Evolutionary conservation across 37 sponge, comb jelly and placozoan species (phyloP).

Genomic region (Halichondria panicea): DNA sequence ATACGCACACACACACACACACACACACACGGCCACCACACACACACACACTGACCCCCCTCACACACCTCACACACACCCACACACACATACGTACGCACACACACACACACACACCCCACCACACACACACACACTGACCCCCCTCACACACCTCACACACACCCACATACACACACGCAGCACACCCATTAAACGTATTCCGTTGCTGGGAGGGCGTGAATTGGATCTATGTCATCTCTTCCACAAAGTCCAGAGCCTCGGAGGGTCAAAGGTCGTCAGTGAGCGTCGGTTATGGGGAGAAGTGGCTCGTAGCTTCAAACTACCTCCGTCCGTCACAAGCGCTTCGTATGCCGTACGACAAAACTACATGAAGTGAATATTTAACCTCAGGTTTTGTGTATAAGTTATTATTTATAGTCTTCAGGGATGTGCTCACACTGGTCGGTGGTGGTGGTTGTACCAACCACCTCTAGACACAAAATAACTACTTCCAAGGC

Average conservation of each 20-base stretch:
- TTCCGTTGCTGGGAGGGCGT: constrained; percentile 62
- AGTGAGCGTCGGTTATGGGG: constrained; percentile 47
- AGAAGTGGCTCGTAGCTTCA: constrained; percentile 63
- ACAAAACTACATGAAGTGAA: constrained; percentile 66
- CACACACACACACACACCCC: constrained; percentile 5
- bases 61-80: too few relatives aligned
- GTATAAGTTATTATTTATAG: neutral
- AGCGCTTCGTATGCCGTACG: constrained; percentile 64
- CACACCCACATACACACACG: constrained; percentile 8
- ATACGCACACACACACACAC: too few relatives aligned
- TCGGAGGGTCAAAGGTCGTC: constrained; percentile 57
- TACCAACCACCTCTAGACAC: too few relatives aligned
- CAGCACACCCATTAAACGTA: constrained; percentile 46
- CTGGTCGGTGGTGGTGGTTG: too few relatives aligned
- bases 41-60: too few relatives aligned
- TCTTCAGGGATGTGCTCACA: too few relatives aligned
- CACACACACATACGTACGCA: constrained; percentile 7
- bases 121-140: too few relatives aligned
- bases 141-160: too few relatives aligned
- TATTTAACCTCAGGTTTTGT: neutral
- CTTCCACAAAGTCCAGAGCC: constrained; percentile 44
- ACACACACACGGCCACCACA: too few relatives aligned
- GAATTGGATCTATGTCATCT: constrained; percentile 67
- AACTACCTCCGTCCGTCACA: constrained; percentile 51
- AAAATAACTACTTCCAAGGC: too few relatives aligned